Evolutionary conservation across 2,797 vertebrate genomes (phyloP).

Genomic region (Peromyscus nudipes): DNA sequence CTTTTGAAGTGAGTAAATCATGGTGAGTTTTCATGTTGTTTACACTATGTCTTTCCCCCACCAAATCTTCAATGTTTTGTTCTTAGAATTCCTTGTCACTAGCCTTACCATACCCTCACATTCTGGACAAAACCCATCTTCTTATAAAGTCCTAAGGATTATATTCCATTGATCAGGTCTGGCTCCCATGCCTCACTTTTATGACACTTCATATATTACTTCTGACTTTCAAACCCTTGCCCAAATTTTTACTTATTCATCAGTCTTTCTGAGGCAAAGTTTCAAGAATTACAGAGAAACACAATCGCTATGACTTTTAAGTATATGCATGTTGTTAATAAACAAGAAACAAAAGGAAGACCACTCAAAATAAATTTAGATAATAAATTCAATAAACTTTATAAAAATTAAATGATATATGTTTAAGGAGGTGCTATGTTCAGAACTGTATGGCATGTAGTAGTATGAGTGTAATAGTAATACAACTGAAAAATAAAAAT

Average conservation of each 20-base stretch:
- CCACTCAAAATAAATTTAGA: slow-evolving; percentile 16
- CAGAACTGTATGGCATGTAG: background rate
- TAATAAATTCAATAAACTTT: slow-evolving; percentile 29
- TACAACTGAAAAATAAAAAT: slow-evolving; percentile 41
- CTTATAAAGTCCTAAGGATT: background rate
- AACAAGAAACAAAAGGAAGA: slow-evolving; percentile 4
- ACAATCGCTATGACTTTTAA: background rate
- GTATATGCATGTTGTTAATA: background rate
- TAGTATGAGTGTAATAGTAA: background rate
- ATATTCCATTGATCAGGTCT: background rate
- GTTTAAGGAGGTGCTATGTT: background rate
- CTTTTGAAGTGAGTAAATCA: slow-evolving; percentile 23
- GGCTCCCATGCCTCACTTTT: background rate
- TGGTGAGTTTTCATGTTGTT: background rate
- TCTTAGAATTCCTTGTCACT: background rate
- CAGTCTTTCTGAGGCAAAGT: background rate
- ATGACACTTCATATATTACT: slow-evolving; percentile 35
- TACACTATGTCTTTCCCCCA: background rate
- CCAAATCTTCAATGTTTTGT: background rate
- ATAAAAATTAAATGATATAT: background rate
- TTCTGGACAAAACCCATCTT: slow-evolving; percentile 19
- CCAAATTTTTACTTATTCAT: slow-evolving; percentile 35
- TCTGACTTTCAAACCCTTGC: slow-evolving; percentile 45
- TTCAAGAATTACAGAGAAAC: background rate
- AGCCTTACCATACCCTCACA: background rate